These are phyloP conservation scores for Ips nitidus DNA, from an alignment of 1,140 invertebrate species.

Conservation along the genomic window DNA sequence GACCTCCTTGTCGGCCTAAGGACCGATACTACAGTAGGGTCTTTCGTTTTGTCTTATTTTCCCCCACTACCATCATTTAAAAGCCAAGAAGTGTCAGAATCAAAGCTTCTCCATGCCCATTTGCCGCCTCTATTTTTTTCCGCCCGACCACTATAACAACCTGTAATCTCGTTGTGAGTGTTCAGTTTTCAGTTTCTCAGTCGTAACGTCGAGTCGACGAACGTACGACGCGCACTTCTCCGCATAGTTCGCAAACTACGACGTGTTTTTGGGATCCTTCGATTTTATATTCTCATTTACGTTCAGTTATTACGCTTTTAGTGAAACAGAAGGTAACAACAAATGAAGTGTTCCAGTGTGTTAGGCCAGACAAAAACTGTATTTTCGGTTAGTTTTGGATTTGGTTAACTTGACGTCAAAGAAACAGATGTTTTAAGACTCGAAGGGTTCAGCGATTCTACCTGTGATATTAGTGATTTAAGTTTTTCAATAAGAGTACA, in stretches of 20 bases:
- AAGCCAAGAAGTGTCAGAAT: too few relatives aligned
- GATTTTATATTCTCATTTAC: not conserved
- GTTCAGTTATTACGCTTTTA: not conserved
- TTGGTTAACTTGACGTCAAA: too few relatives aligned
- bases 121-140: constrained; percentile 34
- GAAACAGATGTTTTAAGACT: too few relatives aligned
- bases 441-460: not conserved
- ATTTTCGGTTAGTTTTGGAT: not conserved
- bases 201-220: constrained; percentile 25
- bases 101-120: too few relatives aligned
- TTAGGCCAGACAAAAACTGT: not conserved
- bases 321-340: not conserved
- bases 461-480: constrained; percentile 32
- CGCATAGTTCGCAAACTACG: constrained; percentile 1
- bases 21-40: too few relatives aligned
- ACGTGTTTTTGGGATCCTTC: too few relatives aligned
- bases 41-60: too few relatives aligned
- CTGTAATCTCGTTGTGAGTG: constrained; percentile 37
- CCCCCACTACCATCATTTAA: too few relatives aligned
- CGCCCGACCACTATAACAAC: constrained; percentile 40
- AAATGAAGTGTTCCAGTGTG: constrained; percentile 19
- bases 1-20: too few relatives aligned
- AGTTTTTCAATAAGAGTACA: constrained; percentile 2
- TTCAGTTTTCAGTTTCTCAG: constrained; percentile 13
- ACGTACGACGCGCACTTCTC: constrained; percentile 21